Percentiles rank a stretch among this genome's conserved stretches.
phyloP scores from a whole-genome alignment of 2,888 invertebrate species.

The Athrips mouffetella region DNA sequence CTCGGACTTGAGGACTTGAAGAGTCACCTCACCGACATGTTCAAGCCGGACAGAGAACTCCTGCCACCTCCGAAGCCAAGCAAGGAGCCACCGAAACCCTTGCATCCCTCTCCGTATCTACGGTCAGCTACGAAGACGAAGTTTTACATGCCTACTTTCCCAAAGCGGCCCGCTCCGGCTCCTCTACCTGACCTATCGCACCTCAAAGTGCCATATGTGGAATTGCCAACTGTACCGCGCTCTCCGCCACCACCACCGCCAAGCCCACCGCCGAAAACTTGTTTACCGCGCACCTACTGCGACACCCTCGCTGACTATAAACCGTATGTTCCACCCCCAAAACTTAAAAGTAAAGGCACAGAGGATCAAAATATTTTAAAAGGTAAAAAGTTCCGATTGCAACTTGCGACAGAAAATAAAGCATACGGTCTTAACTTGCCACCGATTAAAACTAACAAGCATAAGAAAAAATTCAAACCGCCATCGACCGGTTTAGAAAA shows the following conservation, averaged over 20 bases:
- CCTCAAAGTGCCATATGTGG: constrained; percentile 34
- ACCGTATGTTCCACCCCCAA: not conserved
- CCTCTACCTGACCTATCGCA: not conserved
- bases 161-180: not conserved
- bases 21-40: constrained; percentile 43
- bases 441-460: constrained; percentile 14
- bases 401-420: constrained; percentile 36
- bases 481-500: constrained; percentile 50
- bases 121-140: constrained; percentile 47
- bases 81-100: constrained; percentile 33
- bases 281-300: constrained; percentile 40
- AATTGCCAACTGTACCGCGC: constrained; percentile 46
- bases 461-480: constrained; percentile 38
- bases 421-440: constrained; percentile 43
- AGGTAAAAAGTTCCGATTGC: constrained; percentile 25
- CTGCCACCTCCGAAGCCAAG: constrained; percentile 34
- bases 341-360: not conserved
- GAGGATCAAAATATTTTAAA: not conserved
- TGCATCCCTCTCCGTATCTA: constrained; percentile 54
- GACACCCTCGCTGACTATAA: constrained; percentile 28
- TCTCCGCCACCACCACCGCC: constrained; percentile 42
- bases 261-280: not conserved
- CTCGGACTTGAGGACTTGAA: constrained; percentile 53
- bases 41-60: constrained; percentile 39
- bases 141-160: not conserved